phyloP scores from a whole-genome alignment of 2,888 invertebrate genomes.

The Chrysolina americana region DNA sequence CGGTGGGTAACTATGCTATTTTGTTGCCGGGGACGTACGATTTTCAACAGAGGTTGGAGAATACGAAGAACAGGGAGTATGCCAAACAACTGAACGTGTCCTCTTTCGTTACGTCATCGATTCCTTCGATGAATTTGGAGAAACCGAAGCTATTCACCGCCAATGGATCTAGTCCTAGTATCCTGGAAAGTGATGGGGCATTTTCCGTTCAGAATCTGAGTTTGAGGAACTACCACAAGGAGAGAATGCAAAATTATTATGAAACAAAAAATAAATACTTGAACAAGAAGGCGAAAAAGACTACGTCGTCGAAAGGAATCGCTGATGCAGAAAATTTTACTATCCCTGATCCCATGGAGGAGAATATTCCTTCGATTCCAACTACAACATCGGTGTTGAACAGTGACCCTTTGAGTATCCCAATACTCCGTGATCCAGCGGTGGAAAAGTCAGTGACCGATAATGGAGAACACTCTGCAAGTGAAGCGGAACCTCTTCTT shows the following conservation, averaged over 20 bases:
- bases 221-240: constrained; percentile 30
- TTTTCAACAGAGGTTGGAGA: constrained; percentile 55
- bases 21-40: constrained; percentile 54
- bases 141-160: background rate
- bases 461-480: background rate
- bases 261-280: constrained; percentile 33
- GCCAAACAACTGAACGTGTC: background rate
- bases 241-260: constrained; percentile 36
- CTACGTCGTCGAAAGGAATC: background rate
- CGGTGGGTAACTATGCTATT: constrained; percentile 58
- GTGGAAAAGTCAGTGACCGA: background rate
- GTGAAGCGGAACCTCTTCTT: constrained; percentile 14
- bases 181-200: constrained; percentile 4
- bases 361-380: background rate
- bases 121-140: constrained; percentile 14
- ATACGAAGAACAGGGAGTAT: constrained; percentile 37
- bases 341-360: background rate
- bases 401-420: background rate
- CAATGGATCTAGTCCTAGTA: constrained; percentile 31
- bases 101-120: constrained; percentile 26
- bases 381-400: background rate
- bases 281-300: constrained; percentile 24
- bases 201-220: background rate
- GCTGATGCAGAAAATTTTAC: background rate
- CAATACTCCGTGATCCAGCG: background rate